Percentiles rank a stretch among this genome's conserved stretches.
These are phyloP conservation scores for Parus major DNA, from an alignment of 2,113 vertebrate species.

Conservation along the genomic window DNA sequence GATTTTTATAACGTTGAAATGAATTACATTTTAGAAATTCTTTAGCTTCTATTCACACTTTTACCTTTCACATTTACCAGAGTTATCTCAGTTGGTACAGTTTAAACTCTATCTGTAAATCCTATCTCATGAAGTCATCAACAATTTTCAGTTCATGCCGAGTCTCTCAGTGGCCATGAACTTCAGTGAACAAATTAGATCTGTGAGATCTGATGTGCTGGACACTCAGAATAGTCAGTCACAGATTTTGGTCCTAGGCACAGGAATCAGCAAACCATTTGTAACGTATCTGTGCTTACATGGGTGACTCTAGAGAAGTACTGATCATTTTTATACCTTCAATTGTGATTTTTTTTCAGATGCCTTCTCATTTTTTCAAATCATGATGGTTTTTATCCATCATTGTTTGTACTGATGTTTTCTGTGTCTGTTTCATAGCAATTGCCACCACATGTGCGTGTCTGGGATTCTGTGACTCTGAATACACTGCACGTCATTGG, in stretches of 20 bases:
- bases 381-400: not conserved
- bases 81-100: not conserved
- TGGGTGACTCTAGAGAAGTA: not conserved
- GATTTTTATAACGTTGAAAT: not conserved
- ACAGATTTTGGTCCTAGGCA: not conserved
- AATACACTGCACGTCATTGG: slow-evolving; percentile 96
- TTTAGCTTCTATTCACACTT: not conserved
- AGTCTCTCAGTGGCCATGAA: not conserved
- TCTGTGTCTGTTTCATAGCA: slow-evolving; percentile 73
- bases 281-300: not conserved
- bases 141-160: not conserved
- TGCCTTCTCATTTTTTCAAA: not conserved
- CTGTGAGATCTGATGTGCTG: not conserved
- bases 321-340: not conserved
- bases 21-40: not conserved
- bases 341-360: not conserved
- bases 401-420: not conserved
- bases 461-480: slow-evolving; percentile 97
- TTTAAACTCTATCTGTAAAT: not conserved
- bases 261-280: not conserved
- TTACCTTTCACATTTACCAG: rapidly evolving
- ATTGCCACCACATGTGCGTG: slow-evolving; percentile 92
- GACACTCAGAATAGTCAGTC: rapidly evolving
- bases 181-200: not conserved
- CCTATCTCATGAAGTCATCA: not conserved